Base-by-base conservation (phyloP, 1,140 invertebrate species). In the Papilio glaucus region DNA sequence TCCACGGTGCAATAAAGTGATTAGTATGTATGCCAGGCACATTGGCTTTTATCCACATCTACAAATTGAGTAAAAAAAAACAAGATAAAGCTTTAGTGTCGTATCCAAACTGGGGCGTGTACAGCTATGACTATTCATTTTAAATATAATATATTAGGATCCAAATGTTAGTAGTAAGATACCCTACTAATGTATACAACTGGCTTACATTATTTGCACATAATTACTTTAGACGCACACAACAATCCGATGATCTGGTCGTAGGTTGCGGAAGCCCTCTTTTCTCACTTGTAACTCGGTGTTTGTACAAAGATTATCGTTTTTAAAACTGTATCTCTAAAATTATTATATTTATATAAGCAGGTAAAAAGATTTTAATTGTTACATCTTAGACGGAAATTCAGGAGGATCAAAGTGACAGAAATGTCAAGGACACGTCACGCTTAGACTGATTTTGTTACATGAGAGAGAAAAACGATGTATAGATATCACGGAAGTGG, bases 1-100 rank as follows among this genome's bases (percentile, higher is more conserved):
- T 89, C 88, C 78, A 78, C 77, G 72, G 71, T 75, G 78, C 87
- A 87, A 88, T 90, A 89, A 90, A 81, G 73, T 79, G 81, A 87
- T 89, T 87, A 87, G 82, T 85, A 82, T 71, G 83, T 85, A 83
- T 73, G 62, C 38, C 69, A 49, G 63, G 60, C 72, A 77, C 26
- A 69, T 53, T 49, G 67, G 45, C 67, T 18, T 53, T 37, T 69
- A 37, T 38, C 42, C n/a, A 13, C 18, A 9, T 6, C n/a, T 69
- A 38, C 29, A 53, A 49, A 53, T 69, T 12, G 6, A 33, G 41
- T 24, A 39, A 38, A 62, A 29, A 33, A 60, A 29, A 33, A 61
- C 21, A 57, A 33, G 7, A 13, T 8, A 61, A 4, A 26, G 12
- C 21, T 60, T 21, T 37, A n/a, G 6, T 15, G 33, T 62, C 1